Percentiles rank a stretch among this genome's conserved stretches.
phyloP scores from a whole-genome alignment of 64 coral and sea anemone genomes.

The Stylophora pistillata region DNA sequence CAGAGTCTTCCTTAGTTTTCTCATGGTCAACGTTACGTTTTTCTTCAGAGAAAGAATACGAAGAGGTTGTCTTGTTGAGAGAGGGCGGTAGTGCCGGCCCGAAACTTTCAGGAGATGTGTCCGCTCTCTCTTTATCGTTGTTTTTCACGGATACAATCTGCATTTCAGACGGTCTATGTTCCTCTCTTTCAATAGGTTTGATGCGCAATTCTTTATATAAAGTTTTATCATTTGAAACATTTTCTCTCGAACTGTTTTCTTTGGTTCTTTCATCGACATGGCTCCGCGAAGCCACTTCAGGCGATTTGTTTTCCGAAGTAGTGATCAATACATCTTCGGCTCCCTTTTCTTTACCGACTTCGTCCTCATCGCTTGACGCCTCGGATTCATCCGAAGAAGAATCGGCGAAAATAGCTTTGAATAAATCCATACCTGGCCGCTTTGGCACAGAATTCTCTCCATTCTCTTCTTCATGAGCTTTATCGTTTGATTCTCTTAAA shows the following conservation, averaged over 20 bases:
- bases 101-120: constrained; percentile 8
- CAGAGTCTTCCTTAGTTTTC: constrained; percentile 1
- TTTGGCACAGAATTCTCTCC: constrained; percentile 27
- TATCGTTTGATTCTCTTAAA: not conserved
- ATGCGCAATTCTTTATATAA: not conserved
- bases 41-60: not conserved
- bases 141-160: not conserved
- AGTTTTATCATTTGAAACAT: not conserved
- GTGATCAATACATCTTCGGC: not conserved
- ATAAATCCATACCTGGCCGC: constrained; percentile 90
- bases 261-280: not conserved
- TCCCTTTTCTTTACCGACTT: not conserved
- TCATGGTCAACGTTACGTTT: not conserved
- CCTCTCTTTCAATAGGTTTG: not conserved
- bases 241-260: not conserved
- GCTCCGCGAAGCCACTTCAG: not conserved
- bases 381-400: constrained; percentile 80
- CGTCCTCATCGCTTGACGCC: constrained; percentile 54
- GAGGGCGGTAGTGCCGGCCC: constrained; percentile 49
- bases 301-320: not conserved
- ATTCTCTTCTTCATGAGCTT: not conserved
- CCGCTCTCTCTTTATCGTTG: not conserved
- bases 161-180: not conserved
- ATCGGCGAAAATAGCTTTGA: constrained; percentile 96
- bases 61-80: not conserved